phyloP scores from a whole-genome alignment of 2,113 vertebrate genomes.

The Pithys albifrons region DNA sequence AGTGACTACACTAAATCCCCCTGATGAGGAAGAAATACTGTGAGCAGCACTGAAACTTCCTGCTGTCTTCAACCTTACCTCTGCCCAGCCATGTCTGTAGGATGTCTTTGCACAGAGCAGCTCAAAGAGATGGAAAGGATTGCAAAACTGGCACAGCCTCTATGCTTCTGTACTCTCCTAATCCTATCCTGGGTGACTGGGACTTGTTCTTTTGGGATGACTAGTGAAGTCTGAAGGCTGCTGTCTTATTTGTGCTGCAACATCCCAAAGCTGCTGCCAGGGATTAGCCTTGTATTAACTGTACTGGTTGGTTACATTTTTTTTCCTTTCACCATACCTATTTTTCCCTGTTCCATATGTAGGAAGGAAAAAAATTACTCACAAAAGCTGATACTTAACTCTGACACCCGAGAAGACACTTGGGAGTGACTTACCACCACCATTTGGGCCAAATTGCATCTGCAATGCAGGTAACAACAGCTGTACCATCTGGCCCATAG shows the following conservation, averaged over 20 bases:
- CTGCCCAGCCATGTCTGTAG: neutral
- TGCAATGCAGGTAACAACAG: conserved; percentile 58
- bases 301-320: neutral
- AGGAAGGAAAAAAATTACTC: neutral
- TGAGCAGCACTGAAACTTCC: neutral
- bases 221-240: conserved; percentile 26
- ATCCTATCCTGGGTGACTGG: neutral
- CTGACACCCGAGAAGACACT: neutral
- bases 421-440: conserved; percentile 28
- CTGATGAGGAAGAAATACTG: neutral
- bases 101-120: neutral
- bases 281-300: conserved; percentile 17
- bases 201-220: conserved; percentile 8
- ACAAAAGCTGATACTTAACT: neutral
- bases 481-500: conserved; percentile 29
- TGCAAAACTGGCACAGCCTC: neutral
- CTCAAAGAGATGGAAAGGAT: neutral
- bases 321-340: neutral
- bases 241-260: neutral
- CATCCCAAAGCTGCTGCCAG: conserved; percentile 4
- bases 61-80: neutral
- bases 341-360: neutral
- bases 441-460: conserved; percentile 48
- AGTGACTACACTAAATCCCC: neutral
- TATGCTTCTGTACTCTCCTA: neutral